These are phyloP conservation scores for Pachypanchax playfairii DNA, from an alignment of 2,113 vertebrate genomes.

Conservation along the genomic window DNA sequence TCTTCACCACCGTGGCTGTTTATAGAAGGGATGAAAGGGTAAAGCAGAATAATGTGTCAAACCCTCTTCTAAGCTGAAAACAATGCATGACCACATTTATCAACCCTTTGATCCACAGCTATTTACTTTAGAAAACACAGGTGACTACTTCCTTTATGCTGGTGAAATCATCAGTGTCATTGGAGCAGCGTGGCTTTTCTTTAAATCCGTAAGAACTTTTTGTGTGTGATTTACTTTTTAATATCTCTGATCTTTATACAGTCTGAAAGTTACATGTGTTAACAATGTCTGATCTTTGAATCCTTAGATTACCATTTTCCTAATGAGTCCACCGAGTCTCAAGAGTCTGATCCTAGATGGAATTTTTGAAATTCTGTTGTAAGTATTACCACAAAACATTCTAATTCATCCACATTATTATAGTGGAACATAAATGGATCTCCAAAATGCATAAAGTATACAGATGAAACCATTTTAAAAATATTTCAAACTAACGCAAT, in stretches of 20 bases:
- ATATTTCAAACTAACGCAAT: too few species aligned
- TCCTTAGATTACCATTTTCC: slow-evolving; percentile 79
- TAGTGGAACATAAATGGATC: too few species aligned
- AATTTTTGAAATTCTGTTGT: slow-evolving; percentile 87
- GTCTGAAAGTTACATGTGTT: too few species aligned
- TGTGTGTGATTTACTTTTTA: too few species aligned
- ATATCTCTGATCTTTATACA: too few species aligned
- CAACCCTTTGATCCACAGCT: slow-evolving; percentile 77
- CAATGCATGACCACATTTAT: too few species aligned
- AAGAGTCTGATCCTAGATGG: slow-evolving; percentile 82
- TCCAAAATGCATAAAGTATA: too few species aligned
- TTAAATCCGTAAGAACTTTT: slow-evolving; percentile 85
- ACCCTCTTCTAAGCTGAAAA: too few species aligned
- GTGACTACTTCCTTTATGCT: slow-evolving; percentile 76
- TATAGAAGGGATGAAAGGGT: slow-evolving; percentile 81
- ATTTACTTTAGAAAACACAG: slow-evolving; percentile 70
- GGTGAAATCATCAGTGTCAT: slow-evolving; percentile 83
- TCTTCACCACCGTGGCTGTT: slow-evolving; percentile 84
- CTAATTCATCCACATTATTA: too few species aligned
- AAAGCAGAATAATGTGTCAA: too few species aligned
- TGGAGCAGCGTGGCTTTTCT: slow-evolving; percentile 85
- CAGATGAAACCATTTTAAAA: too few species aligned
- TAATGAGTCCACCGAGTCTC: slow-evolving; percentile 79
- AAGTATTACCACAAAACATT: slow-evolving; percentile 39
- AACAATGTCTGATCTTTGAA: too few species aligned